Evolutionary conservation across 2,888 invertebrate genomes (phyloP).

Genomic region (Tenodera sinensis): DNA sequence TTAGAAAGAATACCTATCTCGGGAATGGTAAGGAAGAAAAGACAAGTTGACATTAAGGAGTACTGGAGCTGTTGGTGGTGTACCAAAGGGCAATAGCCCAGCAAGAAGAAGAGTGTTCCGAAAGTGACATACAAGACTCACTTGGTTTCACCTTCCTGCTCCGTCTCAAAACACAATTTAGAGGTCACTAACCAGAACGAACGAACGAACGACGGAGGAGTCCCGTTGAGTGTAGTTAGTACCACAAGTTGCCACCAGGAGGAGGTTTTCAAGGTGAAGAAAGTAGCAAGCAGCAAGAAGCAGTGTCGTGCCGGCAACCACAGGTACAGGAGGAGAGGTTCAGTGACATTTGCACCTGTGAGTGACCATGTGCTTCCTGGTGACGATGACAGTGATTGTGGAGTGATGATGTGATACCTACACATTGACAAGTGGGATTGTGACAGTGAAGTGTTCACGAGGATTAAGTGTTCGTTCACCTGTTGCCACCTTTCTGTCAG

Average conservation of each 20-base stretch:
- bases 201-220: too few relatives aligned
- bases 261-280: constrained; percentile 9
- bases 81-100: too few relatives aligned
- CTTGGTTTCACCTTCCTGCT: neutral
- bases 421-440: neutral
- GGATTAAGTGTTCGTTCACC: too few relatives aligned
- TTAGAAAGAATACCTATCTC: too few relatives aligned
- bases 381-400: neutral
- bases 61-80: too few relatives aligned
- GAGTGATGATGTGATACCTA: too few relatives aligned
- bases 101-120: neutral
- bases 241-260: constrained; percentile 11
- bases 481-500: too few relatives aligned
- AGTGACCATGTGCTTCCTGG: too few relatives aligned
- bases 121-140: neutral
- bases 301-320: constrained; percentile 9
- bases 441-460: neutral
- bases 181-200: constrained; percentile 2
- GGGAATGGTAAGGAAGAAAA: too few relatives aligned
- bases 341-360: neutral
- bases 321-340: neutral
- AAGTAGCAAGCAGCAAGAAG: neutral
- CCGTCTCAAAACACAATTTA: neutral
- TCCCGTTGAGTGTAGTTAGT: constrained; percentile 15
- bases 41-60: too few relatives aligned